A percentile compares a stretch with the other conserved stretches of the same genome.
phyloP scores from a whole-genome alignment of 2,113 vertebrate genomes.

The Tamias sibiricus region DNA sequence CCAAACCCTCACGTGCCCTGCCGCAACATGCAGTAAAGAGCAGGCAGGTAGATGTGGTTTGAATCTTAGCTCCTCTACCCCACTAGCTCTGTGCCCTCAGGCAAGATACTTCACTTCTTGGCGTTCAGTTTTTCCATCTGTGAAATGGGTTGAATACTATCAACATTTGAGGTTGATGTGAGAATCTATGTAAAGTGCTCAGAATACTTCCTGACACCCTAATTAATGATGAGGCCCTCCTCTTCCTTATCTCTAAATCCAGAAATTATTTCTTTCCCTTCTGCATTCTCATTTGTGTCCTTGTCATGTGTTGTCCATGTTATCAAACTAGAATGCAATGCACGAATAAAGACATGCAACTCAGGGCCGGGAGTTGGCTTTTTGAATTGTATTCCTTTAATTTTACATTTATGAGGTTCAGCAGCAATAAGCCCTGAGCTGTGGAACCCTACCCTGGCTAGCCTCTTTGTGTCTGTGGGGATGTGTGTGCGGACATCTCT shows the following conservation, averaged over 20 bases:
- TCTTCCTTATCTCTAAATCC: background rate
- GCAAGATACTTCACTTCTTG: background rate
- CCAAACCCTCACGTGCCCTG: no score
- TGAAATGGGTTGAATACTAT: background rate
- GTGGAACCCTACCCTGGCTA: background rate
- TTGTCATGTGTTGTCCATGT: background rate
- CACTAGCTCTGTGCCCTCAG: background rate
- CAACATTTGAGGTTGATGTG: background rate
- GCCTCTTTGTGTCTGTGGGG: background rate
- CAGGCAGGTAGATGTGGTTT: background rate
- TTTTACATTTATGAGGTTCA: background rate
- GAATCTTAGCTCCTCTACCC: background rate
- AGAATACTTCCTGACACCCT: background rate
- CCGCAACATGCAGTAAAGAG: background rate
- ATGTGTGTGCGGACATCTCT: background rate
- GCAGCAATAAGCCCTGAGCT: background rate
- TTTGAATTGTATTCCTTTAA: background rate
- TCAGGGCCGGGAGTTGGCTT: background rate
- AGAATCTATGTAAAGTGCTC: background rate
- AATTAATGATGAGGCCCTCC: no score
- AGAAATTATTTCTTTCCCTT: background rate
- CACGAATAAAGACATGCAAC: background rate
- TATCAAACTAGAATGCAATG: background rate
- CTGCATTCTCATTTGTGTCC: background rate
- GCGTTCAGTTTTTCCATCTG: background rate